Percentiles rank a stretch among this genome's conserved stretches.
These are phyloP conservation scores for Heliconius charithonia DNA, from an alignment of 2,888 invertebrate genomes.

Conservation along the genomic window DNA sequence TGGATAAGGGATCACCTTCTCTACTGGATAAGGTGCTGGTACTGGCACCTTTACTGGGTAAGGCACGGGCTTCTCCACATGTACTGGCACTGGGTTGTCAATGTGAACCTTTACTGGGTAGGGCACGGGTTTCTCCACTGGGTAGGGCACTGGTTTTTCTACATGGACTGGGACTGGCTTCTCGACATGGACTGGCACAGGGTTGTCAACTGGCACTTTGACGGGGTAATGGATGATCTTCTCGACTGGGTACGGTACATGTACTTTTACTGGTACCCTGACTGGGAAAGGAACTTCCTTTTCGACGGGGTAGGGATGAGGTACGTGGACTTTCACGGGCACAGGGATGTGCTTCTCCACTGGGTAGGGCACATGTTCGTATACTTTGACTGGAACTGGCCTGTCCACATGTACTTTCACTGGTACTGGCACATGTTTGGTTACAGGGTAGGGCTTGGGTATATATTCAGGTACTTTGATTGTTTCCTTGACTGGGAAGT, in stretches of 20 bases:
- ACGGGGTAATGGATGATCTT: slow-evolving; percentile 89
- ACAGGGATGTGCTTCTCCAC: slow-evolving; percentile 87
- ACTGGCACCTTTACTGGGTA: slow-evolving; percentile 89
- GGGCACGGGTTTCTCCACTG: slow-evolving; percentile 88
- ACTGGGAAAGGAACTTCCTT: slow-evolving; percentile 87
- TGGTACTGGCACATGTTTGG: slow-evolving; percentile 86
- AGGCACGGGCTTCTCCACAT: slow-evolving; percentile 91
- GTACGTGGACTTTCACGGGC: slow-evolving; percentile 88
- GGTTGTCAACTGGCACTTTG: slow-evolving; percentile 87
- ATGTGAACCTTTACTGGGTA: slow-evolving; percentile 88
- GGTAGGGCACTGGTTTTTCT: slow-evolving; percentile 89
- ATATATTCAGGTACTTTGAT: slow-evolving; percentile 87
- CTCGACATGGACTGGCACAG: slow-evolving; percentile 87
- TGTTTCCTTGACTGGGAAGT: slow-evolving; percentile 86
- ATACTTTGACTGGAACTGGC: slow-evolving; percentile 86
- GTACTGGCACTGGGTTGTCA: slow-evolving; percentile 88
- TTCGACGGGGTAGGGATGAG: slow-evolving; percentile 89
- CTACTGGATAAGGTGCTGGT: slow-evolving; percentile 88
- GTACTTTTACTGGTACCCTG: slow-evolving; percentile 88
- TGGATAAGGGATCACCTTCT: slow-evolving; percentile 86
- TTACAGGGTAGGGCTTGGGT: slow-evolving; percentile 87
- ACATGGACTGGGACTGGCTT: slow-evolving; percentile 88
- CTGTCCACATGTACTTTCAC: slow-evolving; percentile 87
- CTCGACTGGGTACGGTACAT: slow-evolving; percentile 89
- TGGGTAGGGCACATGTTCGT: slow-evolving; percentile 87